Base-by-base conservation (phyloP, 2,113 vertebrate genomes). In the Paratilapia polleni region DNA sequence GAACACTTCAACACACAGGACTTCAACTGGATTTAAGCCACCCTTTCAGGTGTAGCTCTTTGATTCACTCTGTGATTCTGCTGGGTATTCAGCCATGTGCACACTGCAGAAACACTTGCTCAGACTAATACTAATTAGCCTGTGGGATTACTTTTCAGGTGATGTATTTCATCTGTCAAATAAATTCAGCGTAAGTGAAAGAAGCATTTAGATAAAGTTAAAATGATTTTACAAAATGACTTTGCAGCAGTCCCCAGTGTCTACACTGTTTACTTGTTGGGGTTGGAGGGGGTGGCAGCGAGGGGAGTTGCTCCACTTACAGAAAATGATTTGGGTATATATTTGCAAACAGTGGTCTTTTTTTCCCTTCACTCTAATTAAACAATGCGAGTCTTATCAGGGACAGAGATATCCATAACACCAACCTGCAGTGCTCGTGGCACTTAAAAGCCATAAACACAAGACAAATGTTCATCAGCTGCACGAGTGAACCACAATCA, bases 381-480 rank as follows among this genome's bases (percentile, higher is more conserved):
- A 94, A 93, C 94, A 91, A 91, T 92, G 80, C 83, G 89, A 91
- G 89, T 90, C 86, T 88, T 93, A 89, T 94, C 58, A 49, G 66
- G 90, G 92, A 90, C 91, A 90, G 91, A 88, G 82, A 92, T 94
- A 94, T 95, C 86, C 88, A 94, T 96, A 94, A 94, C 15, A 49
- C 86, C 86, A 82, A 91, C 89, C 88, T 81, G 87, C 85, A 91
- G 91, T 62, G 79, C 88, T 80, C 5, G 66, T 90, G 68, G 85
- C 87, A 87, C 91, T 91, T 92, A 93, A 92, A 92, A 94, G 89
- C 94, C 90, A 91, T 95, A 92, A 96, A 93, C 90, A 81, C 85
- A 95, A 96, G 94, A 95, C 90, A 93, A 94, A 95, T 95, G 94
- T 93, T 96, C 77, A 91, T 95, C 94, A 96, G 93, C 91, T 95